phyloP scores from a whole-genome alignment of 2,888 invertebrate species.

The Cheiracanthium punctorium region DNA sequence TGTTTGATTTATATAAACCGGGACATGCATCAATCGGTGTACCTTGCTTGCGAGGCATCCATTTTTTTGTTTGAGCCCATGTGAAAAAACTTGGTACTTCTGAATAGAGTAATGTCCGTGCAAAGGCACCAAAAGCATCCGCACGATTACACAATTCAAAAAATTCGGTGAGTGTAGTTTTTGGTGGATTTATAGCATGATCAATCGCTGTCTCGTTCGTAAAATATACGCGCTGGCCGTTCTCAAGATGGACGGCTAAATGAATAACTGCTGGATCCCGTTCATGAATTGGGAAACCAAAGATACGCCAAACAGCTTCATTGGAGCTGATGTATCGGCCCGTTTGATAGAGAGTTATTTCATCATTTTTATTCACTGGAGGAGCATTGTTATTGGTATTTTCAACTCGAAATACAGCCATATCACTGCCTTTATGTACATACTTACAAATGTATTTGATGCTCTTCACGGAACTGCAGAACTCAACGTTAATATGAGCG shows the following conservation, averaged over 20 bases:
- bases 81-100: neutral
- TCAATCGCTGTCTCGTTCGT: neutral
- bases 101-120: neutral
- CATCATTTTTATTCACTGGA: neutral
- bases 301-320: constrained; percentile 40
- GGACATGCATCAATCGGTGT: constrained; percentile 32
- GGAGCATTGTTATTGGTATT: too few relatives aligned
- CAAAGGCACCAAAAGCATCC: constrained; percentile 64
- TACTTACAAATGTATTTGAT: too few relatives aligned
- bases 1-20: constrained; percentile 12
- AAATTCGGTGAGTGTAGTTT: constrained; percentile 7
- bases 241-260: constrained; percentile 2
- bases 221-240: constrained; percentile 61
- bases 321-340: constrained; percentile 39
- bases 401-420: too few relatives aligned
- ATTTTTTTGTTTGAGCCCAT: constrained; percentile 29
- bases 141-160: neutral
- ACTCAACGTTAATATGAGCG: too few relatives aligned
- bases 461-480: too few relatives aligned
- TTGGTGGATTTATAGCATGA: neutral
- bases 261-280: constrained; percentile 71
- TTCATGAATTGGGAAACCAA: constrained; percentile 72
- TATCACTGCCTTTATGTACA: too few relatives aligned
- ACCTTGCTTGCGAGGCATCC: constrained; percentile 54
- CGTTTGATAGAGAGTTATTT: constrained; percentile 30